Percentiles rank a stretch among this genome's conserved stretches.
Conservation (phyloP, 2,888 invertebrate species). For the Agrypnus murinus region DNA sequence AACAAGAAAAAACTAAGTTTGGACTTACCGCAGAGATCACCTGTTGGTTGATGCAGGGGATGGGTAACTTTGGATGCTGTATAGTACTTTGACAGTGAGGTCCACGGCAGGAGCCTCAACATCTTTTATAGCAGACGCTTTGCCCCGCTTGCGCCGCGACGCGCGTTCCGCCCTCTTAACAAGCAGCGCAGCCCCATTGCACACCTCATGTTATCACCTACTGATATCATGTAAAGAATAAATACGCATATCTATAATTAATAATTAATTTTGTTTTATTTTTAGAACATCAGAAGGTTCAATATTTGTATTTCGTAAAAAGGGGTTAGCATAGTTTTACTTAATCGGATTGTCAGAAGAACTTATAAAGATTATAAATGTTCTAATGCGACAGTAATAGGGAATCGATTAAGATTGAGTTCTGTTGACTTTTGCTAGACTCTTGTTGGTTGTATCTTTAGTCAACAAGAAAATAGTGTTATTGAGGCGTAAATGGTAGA, state of each 20-base stretch:
- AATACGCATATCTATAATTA: background rate
- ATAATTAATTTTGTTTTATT: slow-evolving; percentile 10
- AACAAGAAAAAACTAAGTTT: background rate
- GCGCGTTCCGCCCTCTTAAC: slow-evolving; percentile 66
- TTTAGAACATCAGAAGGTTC: background rate
- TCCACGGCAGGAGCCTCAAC: slow-evolving; percentile 68
- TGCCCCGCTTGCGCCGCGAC: slow-evolving; percentile 70
- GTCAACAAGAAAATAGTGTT: background rate
- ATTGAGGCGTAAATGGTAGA: background rate
- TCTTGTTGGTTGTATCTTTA: background rate
- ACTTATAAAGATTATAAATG: background rate
- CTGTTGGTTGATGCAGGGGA: slow-evolving; percentile 61
- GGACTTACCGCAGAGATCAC: slow-evolving; percentile 69
- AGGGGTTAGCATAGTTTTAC: too few relatives aligned
- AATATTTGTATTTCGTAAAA: background rate
- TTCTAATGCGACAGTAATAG: too few relatives aligned
- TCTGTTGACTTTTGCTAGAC: slow-evolving; percentile 1
- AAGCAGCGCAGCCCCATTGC: slow-evolving; percentile 51
- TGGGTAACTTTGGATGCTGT: slow-evolving; percentile 63
- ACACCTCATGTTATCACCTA: slow-evolving; percentile 46
- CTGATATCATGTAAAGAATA: slow-evolving; percentile 12
- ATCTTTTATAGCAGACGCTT: slow-evolving; percentile 70
- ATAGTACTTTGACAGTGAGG: slow-evolving; percentile 67
- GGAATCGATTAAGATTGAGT: background rate
- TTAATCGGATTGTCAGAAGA: too few relatives aligned